These are phyloP conservation scores for Cyphomyrus plagiostoma DNA, from an alignment of 2,113 vertebrate genomes.

Conservation along the genomic window DNA sequence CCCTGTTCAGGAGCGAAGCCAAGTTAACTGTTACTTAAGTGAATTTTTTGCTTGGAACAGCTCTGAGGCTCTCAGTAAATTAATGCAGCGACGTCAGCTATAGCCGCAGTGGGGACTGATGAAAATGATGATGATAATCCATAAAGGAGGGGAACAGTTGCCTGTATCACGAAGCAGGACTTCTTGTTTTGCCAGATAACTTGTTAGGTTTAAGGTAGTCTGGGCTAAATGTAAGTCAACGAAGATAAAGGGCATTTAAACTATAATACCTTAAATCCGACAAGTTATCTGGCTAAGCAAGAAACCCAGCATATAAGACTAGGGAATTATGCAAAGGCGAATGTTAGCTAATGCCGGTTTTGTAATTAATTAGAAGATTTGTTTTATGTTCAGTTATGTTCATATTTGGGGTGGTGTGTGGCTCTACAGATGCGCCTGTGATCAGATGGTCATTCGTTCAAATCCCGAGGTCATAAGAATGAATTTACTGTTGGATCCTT, in stretches of 20 bases:
- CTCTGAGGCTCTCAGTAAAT: not conserved
- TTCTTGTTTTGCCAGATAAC: not conserved
- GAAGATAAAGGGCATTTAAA: not conserved
- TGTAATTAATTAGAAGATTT: not conserved
- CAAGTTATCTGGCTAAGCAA: not conserved
- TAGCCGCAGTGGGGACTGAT: not conserved
- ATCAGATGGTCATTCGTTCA: not conserved
- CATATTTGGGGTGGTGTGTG: not conserved
- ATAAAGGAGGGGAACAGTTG: not conserved
- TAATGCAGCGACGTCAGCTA: not conserved
- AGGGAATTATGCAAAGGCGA: not conserved
- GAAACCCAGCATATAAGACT: not conserved
- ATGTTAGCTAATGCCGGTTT: not conserved
- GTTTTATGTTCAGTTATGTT: not conserved
- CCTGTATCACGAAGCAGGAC: not conserved
- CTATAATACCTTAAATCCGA: not conserved
- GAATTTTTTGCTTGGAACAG: not conserved
- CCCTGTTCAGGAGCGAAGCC: not conserved
- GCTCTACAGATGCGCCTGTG: not conserved
- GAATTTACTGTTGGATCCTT: not conserved
- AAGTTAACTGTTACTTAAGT: not conserved
- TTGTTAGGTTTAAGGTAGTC: not conserved
- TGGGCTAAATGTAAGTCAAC: not conserved
- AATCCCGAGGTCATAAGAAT: not conserved
- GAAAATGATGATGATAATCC: not conserved